Base-by-base conservation (phyloP, 1,140 invertebrate species). In the Drosophila melanica region DNA sequence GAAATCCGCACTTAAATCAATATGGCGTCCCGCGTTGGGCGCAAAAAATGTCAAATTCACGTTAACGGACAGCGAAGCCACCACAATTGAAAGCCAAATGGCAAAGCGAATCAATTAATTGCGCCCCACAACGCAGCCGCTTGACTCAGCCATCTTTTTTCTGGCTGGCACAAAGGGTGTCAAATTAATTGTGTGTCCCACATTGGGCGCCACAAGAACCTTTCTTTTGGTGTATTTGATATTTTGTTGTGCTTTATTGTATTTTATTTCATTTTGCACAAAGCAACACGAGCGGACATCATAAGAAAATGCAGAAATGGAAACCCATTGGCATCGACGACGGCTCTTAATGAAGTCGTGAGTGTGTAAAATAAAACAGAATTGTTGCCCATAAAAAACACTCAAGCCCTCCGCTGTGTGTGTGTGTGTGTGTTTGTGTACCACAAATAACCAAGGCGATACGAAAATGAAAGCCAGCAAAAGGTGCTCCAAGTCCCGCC, bases 401-500 rank as follows among this genome's bases (percentile, higher is more conserved):
- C 11, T 37, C 35, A 5, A 39, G 11, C 37, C 37, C 11, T 4
- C 37, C 11, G n/a, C 37, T 5, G 4, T n/a, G 9, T 5, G 4
- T n/a, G 9, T 27, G 27, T 27, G 27, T 27, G 27, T 27, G 27
- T 27, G 27, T 27, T 5, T 27, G 27, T 27, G 27, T 7, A 27
- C 27, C 27, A 35, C 3, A 45, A 45, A 18, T 20, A 45, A 45
- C 18, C 8, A 0, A 27, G 23, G 11, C 37, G 27, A 6, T 27
- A 27, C 27, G 27, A 27, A 7, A 27, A 39, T 27, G 23, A 27
- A 27, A 27, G 23, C 3, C 3, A 27, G 23, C 23, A 27, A 27
- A 53, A 72, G 63, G 69, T 66, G 63, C 65, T 35, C 20, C 12
- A 55, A 55, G 45, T 70, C 45, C 14, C 33, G 48, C 35, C 65